Evolutionary conservation across 64 coral and sea anemone species (phyloP).

Genomic region (Cladopsammia gracilis): DNA sequence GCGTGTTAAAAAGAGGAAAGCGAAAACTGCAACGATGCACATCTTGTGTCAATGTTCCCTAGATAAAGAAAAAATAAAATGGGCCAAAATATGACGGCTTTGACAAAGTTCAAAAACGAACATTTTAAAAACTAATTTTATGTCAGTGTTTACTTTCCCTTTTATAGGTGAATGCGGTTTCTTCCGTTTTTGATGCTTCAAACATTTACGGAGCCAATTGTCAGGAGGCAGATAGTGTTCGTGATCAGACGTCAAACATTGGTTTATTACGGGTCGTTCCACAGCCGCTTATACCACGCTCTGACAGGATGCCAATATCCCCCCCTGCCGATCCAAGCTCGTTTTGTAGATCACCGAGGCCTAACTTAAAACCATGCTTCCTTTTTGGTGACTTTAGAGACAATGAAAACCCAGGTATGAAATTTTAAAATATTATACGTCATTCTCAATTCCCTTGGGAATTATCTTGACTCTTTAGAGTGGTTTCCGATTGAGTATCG

Average conservation of each 20-base stretch:
- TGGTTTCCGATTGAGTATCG: too few species aligned
- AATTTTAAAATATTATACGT: too few species aligned
- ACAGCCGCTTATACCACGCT: not conserved
- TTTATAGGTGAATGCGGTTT: constrained; percentile 5
- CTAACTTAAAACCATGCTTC: constrained; percentile 27
- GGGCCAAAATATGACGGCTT: not conserved
- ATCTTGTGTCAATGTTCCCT: too few species aligned
- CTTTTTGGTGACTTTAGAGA: constrained; percentile 46
- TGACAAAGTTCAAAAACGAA: too few species aligned
- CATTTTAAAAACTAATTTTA: too few species aligned
- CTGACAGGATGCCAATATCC: not conserved
- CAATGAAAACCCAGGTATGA: constrained; percentile 62
- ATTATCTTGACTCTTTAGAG: too few species aligned
- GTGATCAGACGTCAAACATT: not conserved
- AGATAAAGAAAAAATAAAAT: too few species aligned
- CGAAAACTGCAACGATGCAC: too few species aligned
- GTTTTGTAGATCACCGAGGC: constrained; percentile 27
- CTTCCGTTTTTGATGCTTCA: constrained; percentile 43
- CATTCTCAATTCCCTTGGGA: too few species aligned
- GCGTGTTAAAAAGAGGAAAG: too few species aligned
- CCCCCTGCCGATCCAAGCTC: not conserved
- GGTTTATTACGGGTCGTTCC: not conserved
- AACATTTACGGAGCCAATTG: constrained; percentile 16
- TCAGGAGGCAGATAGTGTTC: not conserved
- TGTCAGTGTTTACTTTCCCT: not conserved